Evolutionary conservation across 2,797 vertebrate species (phyloP).

Genomic region (Geotrypetes seraphini): DNA sequence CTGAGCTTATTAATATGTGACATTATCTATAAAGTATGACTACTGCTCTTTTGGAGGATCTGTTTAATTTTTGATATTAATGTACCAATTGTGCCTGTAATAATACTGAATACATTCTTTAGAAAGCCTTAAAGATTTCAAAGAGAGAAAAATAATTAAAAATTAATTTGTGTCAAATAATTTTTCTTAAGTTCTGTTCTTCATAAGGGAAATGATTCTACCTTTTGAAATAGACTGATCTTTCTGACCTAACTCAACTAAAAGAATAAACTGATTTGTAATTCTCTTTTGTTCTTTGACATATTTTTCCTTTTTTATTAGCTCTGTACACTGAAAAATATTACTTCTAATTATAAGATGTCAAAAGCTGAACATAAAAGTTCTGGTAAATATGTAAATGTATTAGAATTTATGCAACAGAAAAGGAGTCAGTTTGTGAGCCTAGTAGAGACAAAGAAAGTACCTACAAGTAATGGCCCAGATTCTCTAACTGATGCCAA

Average conservation of each 20-base stretch:
- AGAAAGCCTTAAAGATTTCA: slow-evolving; percentile 6
- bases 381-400: slow-evolving; percentile 22
- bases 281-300: slow-evolving; percentile 25
- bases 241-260: slow-evolving; percentile 22
- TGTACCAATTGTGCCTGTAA: too few species aligned
- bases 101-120: neutral
- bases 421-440: too few species aligned
- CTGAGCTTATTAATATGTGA: too few species aligned
- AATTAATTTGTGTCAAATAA: slow-evolving; percentile 14
- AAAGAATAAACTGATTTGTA: slow-evolving; percentile 26
- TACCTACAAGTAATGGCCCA: too few species aligned
- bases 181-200: slow-evolving; percentile 15
- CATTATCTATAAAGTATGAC: too few species aligned
- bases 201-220: slow-evolving; percentile 26
- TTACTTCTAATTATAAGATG: slow-evolving; percentile 28
- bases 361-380: slow-evolving; percentile 8
- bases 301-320: slow-evolving; percentile 24
- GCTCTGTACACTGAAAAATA: slow-evolving; percentile 6
- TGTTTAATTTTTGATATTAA: neutral
- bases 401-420: too few species aligned
- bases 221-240: slow-evolving; percentile 25
- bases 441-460: too few species aligned
- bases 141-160: neutral
- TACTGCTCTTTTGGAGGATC: neutral
- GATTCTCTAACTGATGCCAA: too few species aligned